Percentiles rank a stretch among this genome's conserved stretches.
Conservation (phyloP, 2,888 invertebrate species). For the Callinectes sapidus region DNA sequence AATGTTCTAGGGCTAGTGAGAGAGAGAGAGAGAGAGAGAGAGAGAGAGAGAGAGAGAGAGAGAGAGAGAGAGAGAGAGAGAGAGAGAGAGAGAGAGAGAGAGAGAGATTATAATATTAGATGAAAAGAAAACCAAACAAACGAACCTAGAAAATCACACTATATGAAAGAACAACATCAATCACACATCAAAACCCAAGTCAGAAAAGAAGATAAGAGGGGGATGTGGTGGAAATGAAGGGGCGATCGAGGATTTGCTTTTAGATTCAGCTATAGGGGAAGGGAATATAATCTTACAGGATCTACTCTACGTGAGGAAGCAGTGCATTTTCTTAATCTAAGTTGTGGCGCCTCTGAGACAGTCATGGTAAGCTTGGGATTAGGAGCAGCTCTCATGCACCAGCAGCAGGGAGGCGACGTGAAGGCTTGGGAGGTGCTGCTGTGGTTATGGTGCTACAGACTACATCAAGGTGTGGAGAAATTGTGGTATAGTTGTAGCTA, state of each 20-base stretch:
- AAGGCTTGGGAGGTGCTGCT: no score
- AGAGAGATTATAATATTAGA: neutral
- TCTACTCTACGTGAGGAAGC: neutral
- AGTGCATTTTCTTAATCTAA: neutral
- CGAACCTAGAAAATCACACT: no score
- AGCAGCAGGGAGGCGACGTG: neutral
- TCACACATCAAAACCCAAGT: no score
- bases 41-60: slow-evolving; percentile 30
- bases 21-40: slow-evolving; percentile 22
- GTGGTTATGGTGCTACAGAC: no score
- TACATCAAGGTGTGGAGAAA: no score
- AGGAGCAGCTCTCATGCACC: neutral
- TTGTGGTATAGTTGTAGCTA: no score
- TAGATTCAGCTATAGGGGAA: no score
- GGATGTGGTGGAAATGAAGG: neutral
- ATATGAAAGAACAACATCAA: no score
- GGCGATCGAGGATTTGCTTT: no score
- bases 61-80: slow-evolving; percentile 18
- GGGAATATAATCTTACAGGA: no score
- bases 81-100: slow-evolving; percentile 35
- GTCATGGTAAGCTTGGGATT: no score
- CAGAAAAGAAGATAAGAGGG: neutral
- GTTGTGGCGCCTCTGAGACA: no score
- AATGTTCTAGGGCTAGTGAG: neutral
- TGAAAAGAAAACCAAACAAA: neutral